These are phyloP conservation scores for Stictocephala bisonia DNA, from an alignment of 2,888 invertebrate species.

Conservation along the genomic window DNA sequence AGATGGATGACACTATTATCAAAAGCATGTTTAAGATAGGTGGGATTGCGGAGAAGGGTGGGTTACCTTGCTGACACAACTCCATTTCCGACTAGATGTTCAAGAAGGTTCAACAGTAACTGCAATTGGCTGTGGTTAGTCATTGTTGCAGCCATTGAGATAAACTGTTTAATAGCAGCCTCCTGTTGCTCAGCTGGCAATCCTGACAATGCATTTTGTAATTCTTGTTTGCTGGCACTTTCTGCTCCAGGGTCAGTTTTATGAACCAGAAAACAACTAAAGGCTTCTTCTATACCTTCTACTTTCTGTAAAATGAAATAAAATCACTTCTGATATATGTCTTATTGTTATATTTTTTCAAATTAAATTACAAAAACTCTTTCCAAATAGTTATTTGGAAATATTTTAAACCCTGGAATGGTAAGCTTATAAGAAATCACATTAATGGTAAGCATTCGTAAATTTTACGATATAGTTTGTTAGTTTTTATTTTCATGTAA, in stretches of 20 bases:
- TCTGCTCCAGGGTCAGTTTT: conserved; percentile 77
- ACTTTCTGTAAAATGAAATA: conserved; percentile 73
- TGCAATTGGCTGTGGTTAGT: conserved; percentile 81
- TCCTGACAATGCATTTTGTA: conserved; percentile 75
- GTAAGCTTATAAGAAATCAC: no score
- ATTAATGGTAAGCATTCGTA: no score
- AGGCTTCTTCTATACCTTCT: conserved; percentile 88
- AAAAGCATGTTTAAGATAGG: background rate
- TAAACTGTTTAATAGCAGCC: conserved; percentile 78
- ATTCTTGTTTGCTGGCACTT: conserved; percentile 73
- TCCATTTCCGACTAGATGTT: conserved; percentile 78
- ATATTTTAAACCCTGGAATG: no score
- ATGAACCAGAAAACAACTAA: conserved; percentile 87
- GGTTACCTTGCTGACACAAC: conserved; percentile 81
- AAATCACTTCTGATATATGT: background rate
- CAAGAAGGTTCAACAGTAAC: conserved; percentile 79
- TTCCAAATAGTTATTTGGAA: no score
- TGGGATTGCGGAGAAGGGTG: no score
- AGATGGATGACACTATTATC: background rate
- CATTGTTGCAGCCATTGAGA: conserved; percentile 77
- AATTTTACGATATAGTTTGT: no score
- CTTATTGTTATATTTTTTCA: background rate
- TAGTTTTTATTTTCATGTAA: no score
- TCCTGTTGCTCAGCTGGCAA: conserved; percentile 80
- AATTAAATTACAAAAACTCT: background rate